Evolutionary conservation across 2,113 vertebrate genomes (phyloP).

Genomic region (Zapornia atra): DNA sequence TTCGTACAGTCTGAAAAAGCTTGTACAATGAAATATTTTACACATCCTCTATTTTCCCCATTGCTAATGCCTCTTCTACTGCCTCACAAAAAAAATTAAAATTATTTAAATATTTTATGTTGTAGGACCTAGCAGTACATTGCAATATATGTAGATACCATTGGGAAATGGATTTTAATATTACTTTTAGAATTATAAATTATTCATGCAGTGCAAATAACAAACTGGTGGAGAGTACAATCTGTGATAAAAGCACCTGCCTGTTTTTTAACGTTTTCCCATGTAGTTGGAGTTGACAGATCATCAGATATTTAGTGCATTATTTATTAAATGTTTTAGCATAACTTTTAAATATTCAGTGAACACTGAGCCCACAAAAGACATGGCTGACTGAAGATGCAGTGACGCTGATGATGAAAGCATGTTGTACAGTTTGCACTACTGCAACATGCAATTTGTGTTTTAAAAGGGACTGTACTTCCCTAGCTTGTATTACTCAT

Average conservation of each 20-base stretch:
- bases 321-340: conserved; percentile 58
- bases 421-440: not conserved
- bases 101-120: conserved; percentile 65
- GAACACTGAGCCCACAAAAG: not conserved
- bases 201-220: conserved; percentile 50
- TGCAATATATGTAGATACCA: not conserved
- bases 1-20: not conserved
- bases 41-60: not conserved
- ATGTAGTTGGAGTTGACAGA: not conserved
- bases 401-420: not conserved
- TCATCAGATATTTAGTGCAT: conserved; percentile 49
- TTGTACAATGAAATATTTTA: conserved; percentile 23
- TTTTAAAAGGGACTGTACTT: not conserved
- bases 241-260: conserved; percentile 20
- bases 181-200: conserved; percentile 49
- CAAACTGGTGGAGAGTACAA: not conserved
- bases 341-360: conserved; percentile 44
- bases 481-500: not conserved
- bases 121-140: not conserved
- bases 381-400: not conserved
- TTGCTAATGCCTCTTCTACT: not conserved
- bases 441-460: not conserved
- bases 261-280: not conserved
- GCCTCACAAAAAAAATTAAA: conserved; percentile 6
- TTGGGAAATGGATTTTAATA: conserved; percentile 53